phyloP scores from a whole-genome alignment of 2,888 invertebrate species.

The Heterodera filipjevi region DNA sequence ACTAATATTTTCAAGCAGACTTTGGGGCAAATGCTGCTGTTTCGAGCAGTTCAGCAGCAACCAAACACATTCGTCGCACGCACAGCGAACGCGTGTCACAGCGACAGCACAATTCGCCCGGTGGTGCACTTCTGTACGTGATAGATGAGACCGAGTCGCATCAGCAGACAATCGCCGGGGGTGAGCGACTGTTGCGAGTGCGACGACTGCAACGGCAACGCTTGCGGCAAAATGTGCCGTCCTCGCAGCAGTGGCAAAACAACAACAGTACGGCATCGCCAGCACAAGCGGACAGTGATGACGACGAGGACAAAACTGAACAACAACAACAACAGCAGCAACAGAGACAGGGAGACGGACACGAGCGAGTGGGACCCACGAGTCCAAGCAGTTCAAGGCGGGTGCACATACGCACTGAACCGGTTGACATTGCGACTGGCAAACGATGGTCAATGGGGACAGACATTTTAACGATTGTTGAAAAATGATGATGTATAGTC shows the following conservation, averaged over 20 bases:
- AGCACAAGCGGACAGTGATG: background rate
- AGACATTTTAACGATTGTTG: background rate
- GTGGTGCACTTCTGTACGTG: background rate
- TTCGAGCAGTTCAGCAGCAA: background rate
- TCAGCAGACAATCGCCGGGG: slow-evolving; percentile 1
- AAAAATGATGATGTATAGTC: background rate
- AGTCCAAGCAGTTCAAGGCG: background rate
- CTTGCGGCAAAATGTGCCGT: background rate
- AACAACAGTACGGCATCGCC: background rate
- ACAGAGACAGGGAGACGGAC: too few species aligned
- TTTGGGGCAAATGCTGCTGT: too few species aligned
- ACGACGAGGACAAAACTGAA: background rate
- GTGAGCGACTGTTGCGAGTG: background rate
- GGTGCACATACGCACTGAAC: background rate
- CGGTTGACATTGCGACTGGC: background rate
- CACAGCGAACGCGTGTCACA: slow-evolving; percentile 4
- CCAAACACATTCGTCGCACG: background rate
- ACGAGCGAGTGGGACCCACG: background rate
- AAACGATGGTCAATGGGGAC: background rate
- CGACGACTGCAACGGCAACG: background rate
- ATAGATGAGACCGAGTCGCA: background rate
- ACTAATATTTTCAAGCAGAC: too few species aligned
- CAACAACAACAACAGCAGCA: too few species aligned
- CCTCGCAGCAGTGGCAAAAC: background rate
- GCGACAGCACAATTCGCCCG: background rate